Percentiles rank a stretch among this genome's conserved stretches.
Evolutionary conservation across 2,797 vertebrate genomes (phyloP).

Genomic region (Thamnophis elegans): DNA sequence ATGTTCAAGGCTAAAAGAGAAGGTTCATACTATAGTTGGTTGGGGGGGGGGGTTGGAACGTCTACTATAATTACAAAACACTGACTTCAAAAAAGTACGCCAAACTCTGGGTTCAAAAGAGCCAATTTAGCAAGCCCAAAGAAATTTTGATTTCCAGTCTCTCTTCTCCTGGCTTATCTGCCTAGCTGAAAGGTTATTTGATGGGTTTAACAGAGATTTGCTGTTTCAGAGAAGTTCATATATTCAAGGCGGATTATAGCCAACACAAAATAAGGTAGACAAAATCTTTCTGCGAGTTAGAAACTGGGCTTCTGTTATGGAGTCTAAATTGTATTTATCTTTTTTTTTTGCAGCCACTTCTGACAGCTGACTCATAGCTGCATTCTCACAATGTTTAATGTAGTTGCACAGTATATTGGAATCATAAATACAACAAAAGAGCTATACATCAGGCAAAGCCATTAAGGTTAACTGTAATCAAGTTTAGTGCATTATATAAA

Average conservation of each 20-base stretch:
- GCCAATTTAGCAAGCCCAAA: neutral
- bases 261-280: neutral
- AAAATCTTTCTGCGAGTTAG: neutral
- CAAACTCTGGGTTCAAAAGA: neutral
- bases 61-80: neutral
- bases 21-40: neutral
- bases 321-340: neutral
- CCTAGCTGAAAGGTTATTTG: neutral
- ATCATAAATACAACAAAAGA: neutral
- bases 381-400: neutral
- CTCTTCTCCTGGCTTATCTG: neutral
- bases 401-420: neutral
- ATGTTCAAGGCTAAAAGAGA: neutral
- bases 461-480: neutral
- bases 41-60: neutral
- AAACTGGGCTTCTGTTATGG: neutral
- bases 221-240: neutral
- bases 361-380: neutral
- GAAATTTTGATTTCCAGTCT: neutral
- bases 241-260: neutral
- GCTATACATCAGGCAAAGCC: neutral
- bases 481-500: constrained; percentile 9
- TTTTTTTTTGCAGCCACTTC: neutral
- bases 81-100: neutral
- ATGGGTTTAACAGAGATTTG: neutral